Evolutionary conservation across 2,888 invertebrate genomes (phyloP).

Genomic region (Campopleginae sp.): DNA sequence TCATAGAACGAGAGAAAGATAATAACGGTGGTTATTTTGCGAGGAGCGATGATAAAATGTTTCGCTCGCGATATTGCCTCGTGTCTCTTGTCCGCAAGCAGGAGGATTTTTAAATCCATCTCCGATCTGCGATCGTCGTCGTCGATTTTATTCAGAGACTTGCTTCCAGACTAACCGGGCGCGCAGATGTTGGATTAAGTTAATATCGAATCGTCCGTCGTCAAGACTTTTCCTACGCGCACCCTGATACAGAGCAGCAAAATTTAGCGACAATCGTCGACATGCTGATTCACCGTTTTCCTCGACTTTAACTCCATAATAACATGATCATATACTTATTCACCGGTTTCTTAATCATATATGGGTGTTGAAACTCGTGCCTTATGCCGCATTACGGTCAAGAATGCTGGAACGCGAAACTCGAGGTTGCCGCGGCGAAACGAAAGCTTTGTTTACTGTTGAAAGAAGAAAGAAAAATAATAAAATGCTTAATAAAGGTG

Average conservation of each 20-base stretch:
- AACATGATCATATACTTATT: slow-evolving; percentile 2
- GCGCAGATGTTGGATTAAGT: slow-evolving; percentile 47
- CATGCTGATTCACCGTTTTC: slow-evolving; percentile 58
- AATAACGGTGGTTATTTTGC: slow-evolving; percentile 43
- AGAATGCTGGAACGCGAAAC: slow-evolving; percentile 12
- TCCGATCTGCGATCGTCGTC: neutral
- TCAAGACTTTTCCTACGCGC: neutral
- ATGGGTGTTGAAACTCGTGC: neutral
- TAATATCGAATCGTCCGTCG: neutral
- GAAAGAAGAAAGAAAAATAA: neutral
- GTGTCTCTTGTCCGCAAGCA: neutral
- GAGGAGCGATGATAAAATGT: neutral
- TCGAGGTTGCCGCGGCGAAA: neutral
- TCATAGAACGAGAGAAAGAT: slow-evolving; percentile 5
- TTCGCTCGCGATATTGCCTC: neutral
- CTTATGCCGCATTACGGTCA: slow-evolving; percentile 2
- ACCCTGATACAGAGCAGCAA: neutral
- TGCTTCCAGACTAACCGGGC: neutral
- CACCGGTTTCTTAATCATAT: slow-evolving; percentile 33
- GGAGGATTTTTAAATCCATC: neutral
- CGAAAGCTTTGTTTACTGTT: neutral
- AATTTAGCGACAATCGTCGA: slow-evolving; percentile 43
- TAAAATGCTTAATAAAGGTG: neutral
- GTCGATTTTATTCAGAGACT: neutral
- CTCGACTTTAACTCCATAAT: slow-evolving; percentile 5